phyloP scores from a whole-genome alignment of 2,888 invertebrate species.

The Eupithecia inturbata region DNA sequence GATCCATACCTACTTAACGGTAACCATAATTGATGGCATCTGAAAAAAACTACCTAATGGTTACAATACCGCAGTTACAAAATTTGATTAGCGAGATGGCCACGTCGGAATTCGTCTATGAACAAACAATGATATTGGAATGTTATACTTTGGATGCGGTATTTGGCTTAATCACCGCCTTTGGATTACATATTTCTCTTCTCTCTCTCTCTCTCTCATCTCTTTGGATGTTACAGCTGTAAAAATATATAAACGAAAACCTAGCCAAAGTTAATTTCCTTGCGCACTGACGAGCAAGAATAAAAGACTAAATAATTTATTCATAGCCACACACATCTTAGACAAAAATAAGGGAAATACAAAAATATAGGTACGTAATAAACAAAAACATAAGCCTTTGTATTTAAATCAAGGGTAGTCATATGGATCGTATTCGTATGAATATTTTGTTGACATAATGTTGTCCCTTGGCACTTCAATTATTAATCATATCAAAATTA shows the following conservation, averaged over 20 bases:
- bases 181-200: no score
- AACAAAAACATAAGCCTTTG: no score
- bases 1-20: conserved; percentile 72
- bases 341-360: no score
- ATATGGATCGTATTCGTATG: no score
- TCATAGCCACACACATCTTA: no score
- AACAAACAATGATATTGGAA: conserved; percentile 49
- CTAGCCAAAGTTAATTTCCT: background rate
- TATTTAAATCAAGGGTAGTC: no score
- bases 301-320: no score
- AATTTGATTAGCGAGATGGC: conserved; percentile 84
- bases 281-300: background rate
- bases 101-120: conserved; percentile 80
- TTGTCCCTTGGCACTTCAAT: background rate
- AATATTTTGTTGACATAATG: background rate
- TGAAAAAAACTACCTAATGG: conserved; percentile 57
- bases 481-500: background rate
- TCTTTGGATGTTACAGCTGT: no score
- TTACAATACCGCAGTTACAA: conserved; percentile 83
- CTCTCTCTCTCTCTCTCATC: no score
- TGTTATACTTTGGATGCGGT: conserved; percentile 57
- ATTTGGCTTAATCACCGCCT: no score
- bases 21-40: conserved; percentile 72
- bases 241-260: background rate
- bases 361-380: no score